Percentiles rank a stretch among this genome's conserved stretches.
Conservation (phyloP, 2,113 vertebrate genomes). For the Ctenodactylus gundi region DNA sequence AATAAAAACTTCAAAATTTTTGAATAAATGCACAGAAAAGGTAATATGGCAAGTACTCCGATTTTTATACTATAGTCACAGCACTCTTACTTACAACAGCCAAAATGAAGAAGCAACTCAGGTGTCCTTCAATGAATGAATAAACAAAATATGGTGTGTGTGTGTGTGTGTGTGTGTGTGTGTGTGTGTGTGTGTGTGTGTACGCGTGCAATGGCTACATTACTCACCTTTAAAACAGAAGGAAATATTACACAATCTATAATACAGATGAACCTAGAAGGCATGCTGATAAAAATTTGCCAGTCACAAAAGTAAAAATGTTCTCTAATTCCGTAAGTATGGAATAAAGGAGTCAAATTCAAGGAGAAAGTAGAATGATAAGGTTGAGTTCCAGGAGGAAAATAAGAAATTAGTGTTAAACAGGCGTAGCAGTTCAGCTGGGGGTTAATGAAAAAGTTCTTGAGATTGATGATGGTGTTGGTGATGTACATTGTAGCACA, state of each 20-base stretch:
- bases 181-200: neutral
- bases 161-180: neutral
- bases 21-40: neutral
- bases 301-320: neutral
- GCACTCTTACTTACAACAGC: neutral
- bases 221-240: neutral
- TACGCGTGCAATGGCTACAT: no score
- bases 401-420: neutral
- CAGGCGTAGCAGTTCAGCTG: neutral
- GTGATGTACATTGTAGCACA: neutral
- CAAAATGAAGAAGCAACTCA: neutral
- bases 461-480: neutral
- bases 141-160: neutral
- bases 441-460: neutral
- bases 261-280: neutral
- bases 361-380: no score
- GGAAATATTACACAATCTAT: neutral
- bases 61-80: neutral
- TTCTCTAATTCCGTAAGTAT: neutral
- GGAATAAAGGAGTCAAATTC: neutral
- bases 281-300: neutral
- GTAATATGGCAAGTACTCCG: neutral
- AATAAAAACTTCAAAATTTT: neutral
- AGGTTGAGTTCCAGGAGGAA: neutral
- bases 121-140: neutral